Conservation (phyloP, 2,888 invertebrate genomes). For the Luperina nickerlii region DNA sequence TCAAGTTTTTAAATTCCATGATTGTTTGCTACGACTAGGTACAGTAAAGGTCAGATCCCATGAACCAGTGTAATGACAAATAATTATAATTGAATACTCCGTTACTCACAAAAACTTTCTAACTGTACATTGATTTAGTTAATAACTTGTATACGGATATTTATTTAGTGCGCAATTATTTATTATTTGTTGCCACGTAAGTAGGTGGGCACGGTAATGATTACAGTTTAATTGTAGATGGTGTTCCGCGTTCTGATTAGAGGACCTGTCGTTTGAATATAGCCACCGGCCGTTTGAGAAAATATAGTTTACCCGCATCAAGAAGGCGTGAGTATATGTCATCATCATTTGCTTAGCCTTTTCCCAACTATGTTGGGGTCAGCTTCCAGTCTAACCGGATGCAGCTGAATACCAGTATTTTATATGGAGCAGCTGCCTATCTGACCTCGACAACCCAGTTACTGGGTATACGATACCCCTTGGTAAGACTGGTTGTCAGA, state of each 20-base stretch:
- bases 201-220: conserved; percentile 76
- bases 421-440: no score
- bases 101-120: conserved; percentile 50
- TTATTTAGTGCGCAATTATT: conserved; percentile 76
- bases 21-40: neutral
- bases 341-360: no score
- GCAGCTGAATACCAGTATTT: no score
- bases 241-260: conserved; percentile 68
- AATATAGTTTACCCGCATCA: neutral
- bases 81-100: conserved; percentile 47
- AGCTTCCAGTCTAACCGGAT: no score
- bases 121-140: conserved; percentile 61
- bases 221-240: conserved; percentile 77
- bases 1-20: neutral
- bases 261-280: conserved; percentile 9
- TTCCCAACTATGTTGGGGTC: no score
- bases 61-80: conserved; percentile 39
- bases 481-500: no score
- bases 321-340: neutral
- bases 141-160: conserved; percentile 67
- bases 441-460: no score
- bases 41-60: conserved; percentile 42
- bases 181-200: conserved; percentile 75
- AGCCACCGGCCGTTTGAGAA: no score
- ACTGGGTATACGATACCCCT: no score